A percentile compares a stretch with the other conserved stretches of the same genome.
These are phyloP conservation scores for Porites evermanni DNA, from an alignment of 92 coral and sea anemone species.

Conservation along the genomic window DNA sequence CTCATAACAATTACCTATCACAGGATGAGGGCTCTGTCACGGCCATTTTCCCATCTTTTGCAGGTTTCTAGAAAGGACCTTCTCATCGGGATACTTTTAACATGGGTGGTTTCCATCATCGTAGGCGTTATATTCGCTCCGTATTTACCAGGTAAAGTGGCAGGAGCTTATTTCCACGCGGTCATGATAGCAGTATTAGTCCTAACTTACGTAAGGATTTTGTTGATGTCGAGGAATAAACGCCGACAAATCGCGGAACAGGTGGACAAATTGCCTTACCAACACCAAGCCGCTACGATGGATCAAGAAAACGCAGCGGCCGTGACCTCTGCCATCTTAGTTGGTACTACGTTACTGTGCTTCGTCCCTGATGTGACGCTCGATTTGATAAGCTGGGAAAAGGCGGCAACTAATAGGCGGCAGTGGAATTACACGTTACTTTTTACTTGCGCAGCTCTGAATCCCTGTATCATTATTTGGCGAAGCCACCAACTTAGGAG, in stretches of 20 bases:
- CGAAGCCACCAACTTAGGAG: constrained; percentile 60
- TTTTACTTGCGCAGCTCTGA: constrained; percentile 56
- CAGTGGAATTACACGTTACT: constrained; percentile 60
- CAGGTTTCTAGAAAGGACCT: constrained; percentile 50
- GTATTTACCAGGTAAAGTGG: constrained; percentile 4
- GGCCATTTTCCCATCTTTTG: constrained; percentile 62
- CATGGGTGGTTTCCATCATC: constrained; percentile 41
- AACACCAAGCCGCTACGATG: constrained; percentile 51
- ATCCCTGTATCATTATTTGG: constrained; percentile 61
- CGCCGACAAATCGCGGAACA: constrained; percentile 55
- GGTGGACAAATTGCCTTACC: constrained; percentile 40
- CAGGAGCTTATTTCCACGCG: constrained; percentile 51
- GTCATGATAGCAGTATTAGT: constrained; percentile 54
- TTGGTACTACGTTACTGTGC: constrained; percentile 54
- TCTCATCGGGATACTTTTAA: constrained; percentile 22
- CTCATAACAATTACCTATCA: constrained; percentile 62
- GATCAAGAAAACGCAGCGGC: constrained; percentile 58
- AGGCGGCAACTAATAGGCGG: constrained; percentile 18
- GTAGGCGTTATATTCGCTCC: constrained; percentile 57
- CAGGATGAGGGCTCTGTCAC: constrained; percentile 54
- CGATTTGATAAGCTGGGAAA: constrained; percentile 26
- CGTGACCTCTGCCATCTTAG: constrained; percentile 70
- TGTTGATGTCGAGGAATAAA: constrained; percentile 44
- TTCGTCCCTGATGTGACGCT: constrained; percentile 66
- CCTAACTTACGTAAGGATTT: constrained; percentile 37